Percentiles rank a stretch among this genome's conserved stretches.
phyloP scores from a whole-genome alignment of 2,113 vertebrate genomes.

The Pelecanus crispus region DNA sequence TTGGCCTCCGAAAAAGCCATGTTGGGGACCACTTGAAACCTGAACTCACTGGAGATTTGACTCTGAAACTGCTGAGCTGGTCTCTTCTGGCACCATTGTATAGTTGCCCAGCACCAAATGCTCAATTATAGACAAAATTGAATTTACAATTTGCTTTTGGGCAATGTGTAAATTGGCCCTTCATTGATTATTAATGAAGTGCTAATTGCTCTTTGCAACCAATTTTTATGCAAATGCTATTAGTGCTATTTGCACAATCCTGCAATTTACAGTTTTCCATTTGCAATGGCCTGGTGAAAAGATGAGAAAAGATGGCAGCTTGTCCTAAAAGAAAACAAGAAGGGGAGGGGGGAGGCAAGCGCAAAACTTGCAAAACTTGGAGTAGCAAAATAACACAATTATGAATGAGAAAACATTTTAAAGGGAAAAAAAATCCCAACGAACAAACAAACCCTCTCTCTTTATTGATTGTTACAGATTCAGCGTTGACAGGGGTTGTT shows the following conservation, averaged over 20 bases:
- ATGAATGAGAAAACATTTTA: background rate
- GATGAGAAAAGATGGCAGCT: slow-evolving; percentile 59
- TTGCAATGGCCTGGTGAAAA: slow-evolving; percentile 42
- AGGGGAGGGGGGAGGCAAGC: background rate
- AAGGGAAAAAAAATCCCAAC: background rate
- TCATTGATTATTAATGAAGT: slow-evolving; percentile 83
- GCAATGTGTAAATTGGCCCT: slow-evolving; percentile 78
- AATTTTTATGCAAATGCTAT: slow-evolving; percentile 72
- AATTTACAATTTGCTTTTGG: slow-evolving; percentile 76
- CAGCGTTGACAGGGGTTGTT: slow-evolving; percentile 54
- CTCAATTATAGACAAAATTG: slow-evolving; percentile 67
- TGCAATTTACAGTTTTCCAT: slow-evolving; percentile 69
- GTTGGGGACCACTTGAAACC: background rate
- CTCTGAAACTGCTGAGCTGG: background rate
- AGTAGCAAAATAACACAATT: slow-evolving; percentile 56
- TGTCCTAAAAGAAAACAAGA: slow-evolving; percentile 52
- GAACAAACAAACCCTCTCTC: slow-evolving; percentile 24
- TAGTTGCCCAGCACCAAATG: slow-evolving; percentile 53
- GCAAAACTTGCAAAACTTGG: slow-evolving; percentile 58
- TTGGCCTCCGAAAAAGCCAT: background rate
- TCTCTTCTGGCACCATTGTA: slow-evolving; percentile 40
- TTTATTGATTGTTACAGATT: slow-evolving; percentile 56
- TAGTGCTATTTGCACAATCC: slow-evolving; percentile 66
- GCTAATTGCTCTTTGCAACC: slow-evolving; percentile 80
- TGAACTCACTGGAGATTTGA: background rate